Percentiles rank a stretch among this genome's conserved stretches.
Conservation (phyloP, 2,888 invertebrate genomes). For the Drosophila longiperda region DNA sequence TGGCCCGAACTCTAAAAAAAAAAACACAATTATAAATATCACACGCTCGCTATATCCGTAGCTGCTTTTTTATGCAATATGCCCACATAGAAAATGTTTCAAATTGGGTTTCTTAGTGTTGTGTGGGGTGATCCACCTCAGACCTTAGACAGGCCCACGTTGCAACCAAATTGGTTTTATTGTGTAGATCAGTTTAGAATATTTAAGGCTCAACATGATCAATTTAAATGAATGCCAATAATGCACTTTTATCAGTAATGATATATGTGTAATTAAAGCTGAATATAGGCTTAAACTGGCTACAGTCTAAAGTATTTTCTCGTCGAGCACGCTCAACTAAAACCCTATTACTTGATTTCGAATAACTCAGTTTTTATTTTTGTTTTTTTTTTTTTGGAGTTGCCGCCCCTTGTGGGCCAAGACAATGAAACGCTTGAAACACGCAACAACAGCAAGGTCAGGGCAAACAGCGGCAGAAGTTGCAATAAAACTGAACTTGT, state of each 20-base stretch:
- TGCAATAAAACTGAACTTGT: conserved; percentile 7
- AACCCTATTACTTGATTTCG: not conserved
- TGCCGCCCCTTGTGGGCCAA: conserved; percentile 41
- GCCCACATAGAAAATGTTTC: not conserved
- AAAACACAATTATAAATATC: conserved; percentile 31
- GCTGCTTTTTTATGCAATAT: not conserved
- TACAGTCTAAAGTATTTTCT: not conserved
- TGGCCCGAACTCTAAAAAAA: conserved; percentile 38
- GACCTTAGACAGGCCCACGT: not conserved
- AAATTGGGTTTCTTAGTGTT: not conserved
- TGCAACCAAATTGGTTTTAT: not conserved
- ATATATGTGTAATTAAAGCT: not conserved
- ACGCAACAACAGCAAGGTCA: conserved; percentile 75
- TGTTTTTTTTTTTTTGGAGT: conserved; percentile 7
- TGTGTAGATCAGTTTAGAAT: not conserved
- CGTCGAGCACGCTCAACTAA: not conserved
- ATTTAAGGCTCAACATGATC: not conserved
- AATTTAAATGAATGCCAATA: not conserved
- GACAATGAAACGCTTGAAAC: conserved; percentile 38
- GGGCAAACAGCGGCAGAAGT: conserved; percentile 44
- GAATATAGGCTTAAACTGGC: not conserved
- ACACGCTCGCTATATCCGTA: conserved; percentile 33
- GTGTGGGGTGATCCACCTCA: not conserved
- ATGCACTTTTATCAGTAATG: not conserved
- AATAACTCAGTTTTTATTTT: not conserved